These are phyloP conservation scores for Mormyrus hasselquistii DNA, from an alignment of 2,797 vertebrate genomes.

Conservation along the genomic window DNA sequence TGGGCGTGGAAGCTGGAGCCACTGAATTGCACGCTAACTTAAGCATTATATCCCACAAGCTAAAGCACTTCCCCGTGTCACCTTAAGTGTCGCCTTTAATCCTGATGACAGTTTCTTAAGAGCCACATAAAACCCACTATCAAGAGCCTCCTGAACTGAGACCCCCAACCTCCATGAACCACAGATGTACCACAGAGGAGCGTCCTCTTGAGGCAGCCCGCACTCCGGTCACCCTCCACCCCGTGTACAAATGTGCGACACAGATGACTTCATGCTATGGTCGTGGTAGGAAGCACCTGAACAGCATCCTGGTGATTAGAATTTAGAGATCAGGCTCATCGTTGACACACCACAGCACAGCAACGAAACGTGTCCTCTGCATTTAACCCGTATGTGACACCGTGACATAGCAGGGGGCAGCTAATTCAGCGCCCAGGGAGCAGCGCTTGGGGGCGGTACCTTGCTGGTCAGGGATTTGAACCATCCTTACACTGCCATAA, in stretches of 20 bases:
- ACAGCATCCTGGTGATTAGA: too few species aligned
- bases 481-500: not conserved
- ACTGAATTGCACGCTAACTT: not conserved
- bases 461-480: too few species aligned
- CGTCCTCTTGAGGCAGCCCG: not conserved
- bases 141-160: not conserved
- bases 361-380: too few species aligned
- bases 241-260: not conserved
- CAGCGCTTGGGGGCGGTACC: too few species aligned
- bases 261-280: too few species aligned
- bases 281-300: too few species aligned
- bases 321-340: too few species aligned
- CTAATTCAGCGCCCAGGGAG: too few species aligned
- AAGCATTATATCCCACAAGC: not conserved
- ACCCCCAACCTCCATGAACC: not conserved
- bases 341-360: too few species aligned
- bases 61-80: not conserved
- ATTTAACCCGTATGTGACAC: too few species aligned
- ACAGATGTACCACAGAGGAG: not conserved
- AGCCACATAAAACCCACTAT: not conserved
- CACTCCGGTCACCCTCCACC: not conserved
- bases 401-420: too few species aligned
- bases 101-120: not conserved
- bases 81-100: not conserved
- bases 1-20: not conserved